Evolutionary conservation across 1,140 invertebrate genomes (phyloP), one percentile per base, ranked within the genome.

Genomic region (Asbolus verrucosus): DNA sequence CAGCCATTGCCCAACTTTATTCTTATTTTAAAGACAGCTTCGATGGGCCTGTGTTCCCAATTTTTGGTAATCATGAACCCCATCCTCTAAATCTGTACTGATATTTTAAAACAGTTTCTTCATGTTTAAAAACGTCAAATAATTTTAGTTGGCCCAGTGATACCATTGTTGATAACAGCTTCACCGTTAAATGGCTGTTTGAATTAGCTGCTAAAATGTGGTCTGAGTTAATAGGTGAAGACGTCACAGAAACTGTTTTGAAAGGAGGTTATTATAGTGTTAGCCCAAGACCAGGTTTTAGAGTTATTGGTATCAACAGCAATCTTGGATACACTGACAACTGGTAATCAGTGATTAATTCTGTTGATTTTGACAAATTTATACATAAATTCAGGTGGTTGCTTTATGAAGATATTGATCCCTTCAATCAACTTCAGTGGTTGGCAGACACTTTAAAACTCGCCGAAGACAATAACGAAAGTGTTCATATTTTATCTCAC

Each of bases 1-100:
- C 84, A 4, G 84, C 87, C 63, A 85, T 94, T 11, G 78, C 80
- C 6, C 83, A 87, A 66, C 82, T 88, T 15, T 85, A 85, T 19
- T 71, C 83, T 2, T 81, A 87, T 63, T 82, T 95, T 11, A 82
- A 84, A 6, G 77, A 85, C 27, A 84, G 85, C 19, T 91, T 94
- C 70, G 83, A 89, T 41, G 88, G 86, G 16, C 83, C 86, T 0
- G 84, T 97, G 1, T 90, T 88, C 78, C 88, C 91, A 1, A 85
- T 89, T 43, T 81, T 97, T 38, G 95, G 94, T 38, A 98, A 98
- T 79, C 95, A 98, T 75, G 95, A 98, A 82, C 86, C 92, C 33
- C 88, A 93, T 82, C 95, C 95, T 1, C 84, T n/a, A n/a, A n/a
- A n/a, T n/a, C n/a, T n/a, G n/a, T n/a, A n/a, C n/a, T n/a, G n/a